Evolutionary conservation across 2,797 vertebrate species (phyloP).

Genomic region (Hozukius guyotensis): DNA sequence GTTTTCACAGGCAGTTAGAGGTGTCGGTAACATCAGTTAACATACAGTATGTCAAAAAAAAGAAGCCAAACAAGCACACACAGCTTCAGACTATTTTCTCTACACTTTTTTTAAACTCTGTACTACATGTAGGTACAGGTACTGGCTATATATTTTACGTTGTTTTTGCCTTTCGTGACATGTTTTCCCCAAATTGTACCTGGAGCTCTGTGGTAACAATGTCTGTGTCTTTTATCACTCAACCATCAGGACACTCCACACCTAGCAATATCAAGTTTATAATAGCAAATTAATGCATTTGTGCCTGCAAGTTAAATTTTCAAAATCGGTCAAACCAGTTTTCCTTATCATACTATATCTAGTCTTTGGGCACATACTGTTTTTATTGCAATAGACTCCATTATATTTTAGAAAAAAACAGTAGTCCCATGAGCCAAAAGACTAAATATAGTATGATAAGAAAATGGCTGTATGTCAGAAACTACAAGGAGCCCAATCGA

Average conservation of each 20-base stretch:
- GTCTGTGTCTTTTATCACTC: not conserved
- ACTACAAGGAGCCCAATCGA: too few species aligned
- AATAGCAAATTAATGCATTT: not conserved
- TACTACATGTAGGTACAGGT: rapidly evolving
- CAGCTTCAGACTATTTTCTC: not conserved
- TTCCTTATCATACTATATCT: too few species aligned
- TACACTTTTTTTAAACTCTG: not conserved
- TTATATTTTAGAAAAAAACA: too few species aligned
- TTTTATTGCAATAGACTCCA: too few species aligned
- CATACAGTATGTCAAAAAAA: slow-evolving; percentile 12
- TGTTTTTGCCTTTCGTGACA: not conserved
- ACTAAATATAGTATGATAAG: too few species aligned
- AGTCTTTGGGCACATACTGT: too few species aligned
- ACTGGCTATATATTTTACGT: not conserved
- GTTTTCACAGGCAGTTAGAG: slow-evolving; percentile 19
- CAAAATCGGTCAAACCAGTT: too few species aligned
- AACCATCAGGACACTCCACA: not conserved
- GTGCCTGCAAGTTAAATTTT: too few species aligned
- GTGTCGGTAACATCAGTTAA: slow-evolving; percentile 39
- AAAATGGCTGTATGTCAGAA: too few species aligned
- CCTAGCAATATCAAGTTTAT: not conserved
- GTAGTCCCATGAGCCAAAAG: too few species aligned
- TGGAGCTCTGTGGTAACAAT: not conserved
- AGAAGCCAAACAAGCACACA: not conserved
- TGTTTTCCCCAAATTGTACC: not conserved